Evolutionary conservation across 2,888 invertebrate genomes (phyloP).

Genomic region (Tanytarsus gracilentus): DNA sequence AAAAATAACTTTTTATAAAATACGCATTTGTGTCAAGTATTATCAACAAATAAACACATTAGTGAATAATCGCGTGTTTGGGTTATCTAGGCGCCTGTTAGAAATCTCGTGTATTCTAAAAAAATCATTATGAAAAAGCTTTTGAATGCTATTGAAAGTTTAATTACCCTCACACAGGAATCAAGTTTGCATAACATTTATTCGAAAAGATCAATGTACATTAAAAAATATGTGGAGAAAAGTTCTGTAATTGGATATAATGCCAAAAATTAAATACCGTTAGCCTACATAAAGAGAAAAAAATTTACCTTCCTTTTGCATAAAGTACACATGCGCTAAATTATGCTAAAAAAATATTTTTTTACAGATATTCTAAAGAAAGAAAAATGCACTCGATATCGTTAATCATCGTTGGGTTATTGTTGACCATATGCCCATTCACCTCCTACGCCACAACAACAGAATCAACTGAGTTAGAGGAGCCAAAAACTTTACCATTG

Average conservation of each 20-base stretch:
- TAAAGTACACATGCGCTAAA: conserved; percentile 5
- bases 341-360: not conserved
- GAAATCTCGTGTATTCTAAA: too few species aligned
- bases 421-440: not conserved
- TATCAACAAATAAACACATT: not conserved
- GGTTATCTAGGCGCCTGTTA: too few species aligned
- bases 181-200: too few species aligned
- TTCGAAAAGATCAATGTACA: too few species aligned
- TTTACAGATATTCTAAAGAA: not conserved
- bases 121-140: too few species aligned
- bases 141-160: too few species aligned
- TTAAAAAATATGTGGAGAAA: too few species aligned
- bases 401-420: not conserved
- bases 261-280: too few species aligned
- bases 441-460: conserved; percentile 3
- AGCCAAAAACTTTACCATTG: conserved; percentile 18
- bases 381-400: conserved; percentile 21
- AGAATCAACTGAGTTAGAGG: conserved; percentile 20
- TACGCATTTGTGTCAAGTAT: conserved; percentile 5
- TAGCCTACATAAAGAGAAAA: not conserved
- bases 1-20: not conserved
- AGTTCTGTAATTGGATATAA: too few species aligned
- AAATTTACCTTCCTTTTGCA: not conserved
- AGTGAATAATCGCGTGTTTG: not conserved
- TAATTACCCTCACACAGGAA: too few species aligned